Conservation (phyloP, 2,888 invertebrate genomes). For the Koerneria pararmatus region DNA sequence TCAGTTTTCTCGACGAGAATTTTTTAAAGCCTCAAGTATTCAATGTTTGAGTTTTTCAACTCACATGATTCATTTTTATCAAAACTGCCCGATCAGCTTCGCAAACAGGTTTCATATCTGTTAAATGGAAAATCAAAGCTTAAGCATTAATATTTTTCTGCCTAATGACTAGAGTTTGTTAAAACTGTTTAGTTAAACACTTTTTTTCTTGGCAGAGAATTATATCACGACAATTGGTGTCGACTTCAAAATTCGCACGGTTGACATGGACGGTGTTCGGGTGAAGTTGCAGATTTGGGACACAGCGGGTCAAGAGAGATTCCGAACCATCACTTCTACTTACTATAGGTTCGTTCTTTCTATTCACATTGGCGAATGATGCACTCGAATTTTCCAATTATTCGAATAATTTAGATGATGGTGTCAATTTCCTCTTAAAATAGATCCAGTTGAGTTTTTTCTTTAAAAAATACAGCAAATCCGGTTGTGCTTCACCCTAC, state of each 20-base stretch:
- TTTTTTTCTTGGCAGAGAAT: constrained; percentile 60
- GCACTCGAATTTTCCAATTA: too few relatives aligned
- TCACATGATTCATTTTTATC: background rate
- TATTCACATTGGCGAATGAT: too few relatives aligned
- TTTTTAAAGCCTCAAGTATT: too few relatives aligned
- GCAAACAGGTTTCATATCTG: too few relatives aligned
- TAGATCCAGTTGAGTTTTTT: too few relatives aligned
- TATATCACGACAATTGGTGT: constrained; percentile 97
- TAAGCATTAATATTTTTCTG: background rate
- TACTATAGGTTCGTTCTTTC: constrained; percentile 60
- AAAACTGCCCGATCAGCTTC: too few relatives aligned
- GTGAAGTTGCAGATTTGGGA: constrained; percentile 67
- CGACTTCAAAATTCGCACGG: constrained; percentile 97
- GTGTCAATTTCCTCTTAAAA: too few relatives aligned
- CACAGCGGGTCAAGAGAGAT: constrained; percentile 92
- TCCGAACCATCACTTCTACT: constrained; percentile 97
- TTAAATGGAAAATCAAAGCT: too few relatives aligned
- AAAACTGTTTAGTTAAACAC: too few relatives aligned
- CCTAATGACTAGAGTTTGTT: background rate
- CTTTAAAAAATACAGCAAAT: too few relatives aligned
- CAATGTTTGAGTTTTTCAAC: background rate
- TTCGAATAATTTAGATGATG: too few relatives aligned
- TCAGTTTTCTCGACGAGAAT: constrained; percentile 65
- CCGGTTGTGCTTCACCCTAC: too few relatives aligned
- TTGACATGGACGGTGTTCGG: constrained; percentile 65